These are phyloP conservation scores for Atta colombica DNA, from an alignment of 1,140 invertebrate genomes.

Conservation along the genomic window DNA sequence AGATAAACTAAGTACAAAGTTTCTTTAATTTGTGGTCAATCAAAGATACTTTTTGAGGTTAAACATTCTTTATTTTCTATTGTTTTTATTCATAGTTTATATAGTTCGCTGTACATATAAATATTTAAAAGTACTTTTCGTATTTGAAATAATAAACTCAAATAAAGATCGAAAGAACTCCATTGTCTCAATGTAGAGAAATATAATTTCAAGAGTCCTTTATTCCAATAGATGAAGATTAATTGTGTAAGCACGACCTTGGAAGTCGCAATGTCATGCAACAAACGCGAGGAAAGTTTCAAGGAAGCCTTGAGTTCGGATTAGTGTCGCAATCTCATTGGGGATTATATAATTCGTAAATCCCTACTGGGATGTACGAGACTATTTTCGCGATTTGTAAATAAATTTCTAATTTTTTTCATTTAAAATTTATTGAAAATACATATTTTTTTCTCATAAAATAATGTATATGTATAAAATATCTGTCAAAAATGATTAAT, in stretches of 20 bases:
- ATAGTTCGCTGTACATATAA: not conserved
- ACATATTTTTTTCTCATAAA: not conserved
- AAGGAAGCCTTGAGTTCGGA: slow-evolving; percentile 42
- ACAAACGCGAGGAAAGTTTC: slow-evolving; percentile 41
- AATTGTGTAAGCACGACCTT: slow-evolving; percentile 49
- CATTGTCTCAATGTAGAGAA: slow-evolving; percentile 9
- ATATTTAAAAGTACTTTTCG: not conserved
- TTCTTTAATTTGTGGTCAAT: not conserved
- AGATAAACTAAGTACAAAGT: slow-evolving; percentile 4
- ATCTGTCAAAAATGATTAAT: not conserved
- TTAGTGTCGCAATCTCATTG: slow-evolving; percentile 33
- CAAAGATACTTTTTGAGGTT: not conserved
- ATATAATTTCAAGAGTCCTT: slow-evolving; percentile 22
- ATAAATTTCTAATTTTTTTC: not conserved
- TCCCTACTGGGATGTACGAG: not conserved
- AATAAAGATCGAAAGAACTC: not conserved
- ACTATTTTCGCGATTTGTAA: not conserved
- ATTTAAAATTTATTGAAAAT: not conserved
- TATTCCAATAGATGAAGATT: slow-evolving; percentile 58
- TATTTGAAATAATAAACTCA: not conserved
- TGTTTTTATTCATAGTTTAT: not conserved
- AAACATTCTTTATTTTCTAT: not conserved
- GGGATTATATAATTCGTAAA: slow-evolving; percentile 20
- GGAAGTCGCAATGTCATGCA: slow-evolving; percentile 33
- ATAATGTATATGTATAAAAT: not conserved